Conservation (phyloP, 2,797 vertebrate species). For the Rhinichthys osculus region DNA sequence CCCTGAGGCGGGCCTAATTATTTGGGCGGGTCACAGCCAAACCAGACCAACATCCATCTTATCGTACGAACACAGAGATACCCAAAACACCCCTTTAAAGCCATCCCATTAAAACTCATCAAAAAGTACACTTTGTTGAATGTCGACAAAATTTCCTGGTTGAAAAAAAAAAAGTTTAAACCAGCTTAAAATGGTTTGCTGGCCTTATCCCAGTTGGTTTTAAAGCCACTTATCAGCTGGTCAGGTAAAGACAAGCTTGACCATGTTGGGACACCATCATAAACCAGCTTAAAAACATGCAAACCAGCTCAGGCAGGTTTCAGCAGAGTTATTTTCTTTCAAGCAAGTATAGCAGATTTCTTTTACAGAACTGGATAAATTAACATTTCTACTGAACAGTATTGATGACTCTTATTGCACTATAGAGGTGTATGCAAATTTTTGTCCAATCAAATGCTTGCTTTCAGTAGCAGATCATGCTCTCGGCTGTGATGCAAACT, state of each 20-base stretch:
- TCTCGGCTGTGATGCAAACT: not conserved
- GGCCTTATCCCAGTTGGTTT: not conserved
- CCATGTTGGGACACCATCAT: not conserved
- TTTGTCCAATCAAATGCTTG: not conserved
- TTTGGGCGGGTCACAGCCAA: slow-evolving; percentile 72
- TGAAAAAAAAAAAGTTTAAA: not conserved
- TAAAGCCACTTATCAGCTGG: not conserved
- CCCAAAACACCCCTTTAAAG: not conserved
- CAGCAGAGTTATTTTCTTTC: not conserved
- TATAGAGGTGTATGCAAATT: not conserved
- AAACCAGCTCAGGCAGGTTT: not conserved
- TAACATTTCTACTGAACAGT: not conserved
- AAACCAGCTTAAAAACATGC: not conserved
- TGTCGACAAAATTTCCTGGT: not conserved
- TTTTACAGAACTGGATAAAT: not conserved
- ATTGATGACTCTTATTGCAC: not conserved
- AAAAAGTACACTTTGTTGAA: slow-evolving; percentile 1
- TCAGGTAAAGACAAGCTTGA: not conserved
- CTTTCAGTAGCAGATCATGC: not conserved
- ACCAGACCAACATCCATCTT: slow-evolving; percentile 74
- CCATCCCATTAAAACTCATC: not conserved
- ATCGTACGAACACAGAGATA: slow-evolving; percentile 47
- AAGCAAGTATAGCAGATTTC: not conserved
- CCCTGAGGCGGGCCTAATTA: slow-evolving; percentile 72
- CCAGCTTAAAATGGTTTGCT: not conserved